Percentiles rank a stretch among this genome's conserved stretches.
Evolutionary conservation across 2,888 invertebrate genomes (phyloP).

Genomic region (Melanchra persicariae): DNA sequence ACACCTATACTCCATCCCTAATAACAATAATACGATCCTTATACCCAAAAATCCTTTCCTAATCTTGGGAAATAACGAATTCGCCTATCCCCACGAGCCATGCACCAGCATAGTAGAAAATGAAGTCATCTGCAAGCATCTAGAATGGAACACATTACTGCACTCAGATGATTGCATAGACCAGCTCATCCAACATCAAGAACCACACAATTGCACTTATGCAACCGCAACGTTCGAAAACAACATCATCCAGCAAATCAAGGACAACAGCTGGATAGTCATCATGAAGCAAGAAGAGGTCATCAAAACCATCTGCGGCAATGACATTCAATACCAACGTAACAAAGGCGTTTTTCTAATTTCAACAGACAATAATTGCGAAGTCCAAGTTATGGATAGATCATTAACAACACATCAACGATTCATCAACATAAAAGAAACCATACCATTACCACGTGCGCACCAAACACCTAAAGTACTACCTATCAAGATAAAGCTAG

Average conservation of each 20-base stretch:
- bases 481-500: not conserved
- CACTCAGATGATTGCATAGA: slow-evolving; percentile 61
- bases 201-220: slow-evolving; percentile 57
- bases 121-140: slow-evolving; percentile 55
- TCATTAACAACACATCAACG: slow-evolving; percentile 46
- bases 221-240: slow-evolving; percentile 46
- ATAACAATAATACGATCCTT: slow-evolving; percentile 54
- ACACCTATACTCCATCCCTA: slow-evolving; percentile 63
- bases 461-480: not conserved
- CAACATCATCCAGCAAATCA: too few relatives aligned
- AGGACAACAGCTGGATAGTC: too few relatives aligned
- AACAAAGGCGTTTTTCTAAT: slow-evolving; percentile 56
- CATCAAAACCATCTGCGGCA: slow-evolving; percentile 57
- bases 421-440: slow-evolving; percentile 53
- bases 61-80: slow-evolving; percentile 66
- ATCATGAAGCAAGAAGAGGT: too few relatives aligned
- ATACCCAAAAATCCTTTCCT: slow-evolving; percentile 62
- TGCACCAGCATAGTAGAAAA: slow-evolving; percentile 53
- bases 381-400: slow-evolving; percentile 48
- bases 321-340: slow-evolving; percentile 60
- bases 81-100: slow-evolving; percentile 61
- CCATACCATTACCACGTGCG: not conserved
- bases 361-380: slow-evolving; percentile 53
- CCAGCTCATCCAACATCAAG: slow-evolving; percentile 60
- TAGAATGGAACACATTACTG: too few relatives aligned